Percentiles rank a stretch among this genome's conserved stretches.
Evolutionary conservation across 2,113 vertebrate species (phyloP).

Genomic region (Sclerurus mexicanus): DNA sequence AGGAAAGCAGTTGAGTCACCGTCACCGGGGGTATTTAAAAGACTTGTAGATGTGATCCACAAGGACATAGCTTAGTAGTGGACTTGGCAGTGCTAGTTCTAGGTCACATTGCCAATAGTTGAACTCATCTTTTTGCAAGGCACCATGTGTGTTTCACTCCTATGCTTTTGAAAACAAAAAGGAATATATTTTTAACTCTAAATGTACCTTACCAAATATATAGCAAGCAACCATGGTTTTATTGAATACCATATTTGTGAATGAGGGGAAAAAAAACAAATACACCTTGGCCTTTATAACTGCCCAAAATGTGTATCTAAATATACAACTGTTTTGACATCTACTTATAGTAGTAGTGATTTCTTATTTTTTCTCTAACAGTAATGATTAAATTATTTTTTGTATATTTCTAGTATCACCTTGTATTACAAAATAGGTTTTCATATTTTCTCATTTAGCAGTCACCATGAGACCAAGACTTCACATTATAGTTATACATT

Average conservation of each 20-base stretch:
- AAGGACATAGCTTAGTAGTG: not conserved
- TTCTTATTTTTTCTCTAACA: not conserved
- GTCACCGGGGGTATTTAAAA: not conserved
- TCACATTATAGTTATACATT: not conserved
- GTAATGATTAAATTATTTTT: not conserved
- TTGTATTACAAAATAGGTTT: not conserved
- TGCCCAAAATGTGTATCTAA: not conserved
- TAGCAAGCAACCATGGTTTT: not conserved
- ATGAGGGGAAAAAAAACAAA: not conserved
- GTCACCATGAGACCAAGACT: not conserved
- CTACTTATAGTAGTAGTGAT: not conserved
- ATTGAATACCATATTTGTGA: not conserved
- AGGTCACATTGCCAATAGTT: not conserved
- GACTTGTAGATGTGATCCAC: not conserved
- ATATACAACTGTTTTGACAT: not conserved
- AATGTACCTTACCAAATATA: not conserved
- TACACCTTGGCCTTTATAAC: not conserved
- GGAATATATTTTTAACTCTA: not conserved
- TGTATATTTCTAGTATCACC: not conserved
- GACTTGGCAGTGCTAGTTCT: not conserved
- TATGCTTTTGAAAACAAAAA: not conserved
- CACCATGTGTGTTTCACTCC: not conserved
- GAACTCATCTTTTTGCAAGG: not conserved
- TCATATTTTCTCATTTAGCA: not conserved
- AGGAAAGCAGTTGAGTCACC: not conserved